Conservation (phyloP, 2,797 vertebrate genomes). For the Sorex maritimensis region DNA sequence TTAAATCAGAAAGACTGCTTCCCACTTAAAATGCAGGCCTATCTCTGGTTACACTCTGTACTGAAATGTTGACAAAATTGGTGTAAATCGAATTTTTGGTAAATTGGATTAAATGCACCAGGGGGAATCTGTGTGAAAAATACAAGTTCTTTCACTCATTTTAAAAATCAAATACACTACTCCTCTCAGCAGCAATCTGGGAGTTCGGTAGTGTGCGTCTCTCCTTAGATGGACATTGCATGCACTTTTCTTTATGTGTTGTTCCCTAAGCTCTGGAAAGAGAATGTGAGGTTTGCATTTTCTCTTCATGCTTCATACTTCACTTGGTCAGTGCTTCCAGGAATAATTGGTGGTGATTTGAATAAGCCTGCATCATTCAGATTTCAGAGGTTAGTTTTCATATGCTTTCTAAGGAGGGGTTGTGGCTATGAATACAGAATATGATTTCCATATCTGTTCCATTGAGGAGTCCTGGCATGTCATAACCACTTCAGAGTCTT, state of each 20-base stretch:
- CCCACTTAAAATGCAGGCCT: constrained; percentile 69
- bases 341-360: constrained; percentile 82
- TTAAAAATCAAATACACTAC: not conserved
- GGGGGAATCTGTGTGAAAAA: constrained; percentile 72
- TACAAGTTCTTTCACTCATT: constrained; percentile 24
- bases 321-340: constrained; percentile 69
- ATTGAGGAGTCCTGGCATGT: constrained; percentile 76
- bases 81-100: constrained; percentile 75
- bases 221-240: constrained; percentile 30
- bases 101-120: constrained; percentile 65
- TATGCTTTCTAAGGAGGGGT: constrained; percentile 67
- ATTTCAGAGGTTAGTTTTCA: constrained; percentile 79
- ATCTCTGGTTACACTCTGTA: constrained; percentile 40
- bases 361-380: constrained; percentile 74
- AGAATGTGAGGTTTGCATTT: constrained; percentile 74
- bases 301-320: constrained; percentile 75
- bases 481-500: constrained; percentile 81
- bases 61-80: constrained; percentile 75
- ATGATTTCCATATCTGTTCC: constrained; percentile 81
- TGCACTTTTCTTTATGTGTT: constrained; percentile 34
- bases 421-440: constrained; percentile 69
- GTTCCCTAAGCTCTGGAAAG: constrained; percentile 62
- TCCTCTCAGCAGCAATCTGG: constrained; percentile 30
- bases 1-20: constrained; percentile 75
- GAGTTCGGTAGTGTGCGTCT: constrained; percentile 57